phyloP scores from a whole-genome alignment of 2,113 vertebrate species.

The Forbesichthys papilliferus region DNA sequence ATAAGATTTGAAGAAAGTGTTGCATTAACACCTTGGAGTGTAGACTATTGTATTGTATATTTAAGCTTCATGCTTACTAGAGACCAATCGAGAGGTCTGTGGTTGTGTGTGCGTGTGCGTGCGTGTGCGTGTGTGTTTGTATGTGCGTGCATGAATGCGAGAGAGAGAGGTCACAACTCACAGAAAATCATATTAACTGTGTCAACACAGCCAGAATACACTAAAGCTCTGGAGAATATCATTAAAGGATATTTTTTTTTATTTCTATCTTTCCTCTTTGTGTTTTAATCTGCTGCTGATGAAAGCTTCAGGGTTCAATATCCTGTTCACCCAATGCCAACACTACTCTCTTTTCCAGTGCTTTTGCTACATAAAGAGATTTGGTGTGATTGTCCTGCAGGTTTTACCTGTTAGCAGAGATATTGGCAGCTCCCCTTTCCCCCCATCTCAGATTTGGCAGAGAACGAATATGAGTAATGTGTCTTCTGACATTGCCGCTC shows the following conservation, averaged over 20 bases:
- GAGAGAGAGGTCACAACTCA: constrained; percentile 10
- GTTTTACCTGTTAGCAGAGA: constrained; percentile 44
- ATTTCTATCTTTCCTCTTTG: constrained; percentile 24
- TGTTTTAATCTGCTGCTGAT: constrained; percentile 65
- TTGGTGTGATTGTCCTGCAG: constrained; percentile 53
- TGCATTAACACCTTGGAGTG: constrained; percentile 72
- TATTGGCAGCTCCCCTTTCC: too few relatives aligned
- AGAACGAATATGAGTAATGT: too few relatives aligned
- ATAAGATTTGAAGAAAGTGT: constrained; percentile 69
- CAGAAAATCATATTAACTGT: constrained; percentile 58
- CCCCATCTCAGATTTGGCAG: too few relatives aligned
- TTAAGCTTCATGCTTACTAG: constrained; percentile 58
- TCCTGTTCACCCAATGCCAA: constrained; percentile 42
- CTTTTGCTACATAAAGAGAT: constrained; percentile 71
- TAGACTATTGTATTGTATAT: constrained; percentile 65
- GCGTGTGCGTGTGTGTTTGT: not conserved
- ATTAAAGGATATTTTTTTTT: constrained; percentile 45
- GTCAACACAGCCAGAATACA: constrained; percentile 50
- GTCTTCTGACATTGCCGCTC: too few relatives aligned
- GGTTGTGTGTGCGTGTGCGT: constrained; percentile 1
- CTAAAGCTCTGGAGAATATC: constrained; percentile 47
- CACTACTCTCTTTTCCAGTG: constrained; percentile 1
- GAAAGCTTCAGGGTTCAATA: constrained; percentile 63
- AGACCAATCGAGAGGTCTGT: constrained; percentile 25
- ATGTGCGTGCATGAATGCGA: not conserved